Percentiles rank a stretch among this genome's conserved stretches.
Evolutionary conservation across 2,113 vertebrate species (phyloP).

Genomic region (Marmota flaviventris): DNA sequence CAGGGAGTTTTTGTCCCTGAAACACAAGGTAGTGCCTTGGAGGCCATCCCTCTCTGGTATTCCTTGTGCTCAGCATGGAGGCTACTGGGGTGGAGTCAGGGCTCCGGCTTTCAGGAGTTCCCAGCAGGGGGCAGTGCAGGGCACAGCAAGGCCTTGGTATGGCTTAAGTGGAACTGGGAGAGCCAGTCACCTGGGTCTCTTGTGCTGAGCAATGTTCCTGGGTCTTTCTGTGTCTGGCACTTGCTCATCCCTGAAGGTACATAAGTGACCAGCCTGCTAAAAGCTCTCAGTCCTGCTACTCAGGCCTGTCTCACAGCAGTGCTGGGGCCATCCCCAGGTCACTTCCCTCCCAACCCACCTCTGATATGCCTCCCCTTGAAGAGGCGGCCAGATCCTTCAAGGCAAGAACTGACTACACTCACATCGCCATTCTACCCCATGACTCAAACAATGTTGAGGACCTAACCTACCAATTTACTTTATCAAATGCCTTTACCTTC

Average conservation of each 20-base stretch:
- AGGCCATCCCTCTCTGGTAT: background rate
- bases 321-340: no score
- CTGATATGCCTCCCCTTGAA: background rate
- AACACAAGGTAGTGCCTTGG: background rate
- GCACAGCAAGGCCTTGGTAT: rapidly evolving
- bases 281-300: background rate
- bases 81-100: background rate
- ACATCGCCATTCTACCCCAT: background rate
- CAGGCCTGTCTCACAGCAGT: no score
- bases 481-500: background rate
- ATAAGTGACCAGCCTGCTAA: background rate
- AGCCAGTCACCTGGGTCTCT: background rate
- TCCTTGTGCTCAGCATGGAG: background rate
- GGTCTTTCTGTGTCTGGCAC: background rate
- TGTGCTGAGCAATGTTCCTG: background rate
- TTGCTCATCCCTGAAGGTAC: background rate
- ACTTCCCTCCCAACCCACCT: background rate
- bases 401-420: background rate
- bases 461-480: background rate
- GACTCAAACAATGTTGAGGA: background rate
- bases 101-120: background rate
- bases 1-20: background rate
- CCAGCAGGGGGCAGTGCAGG: background rate
- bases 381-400: background rate
- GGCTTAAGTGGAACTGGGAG: no score